phyloP scores from a whole-genome alignment of 2,113 vertebrate genomes.

The Barbus barbus region DNA sequence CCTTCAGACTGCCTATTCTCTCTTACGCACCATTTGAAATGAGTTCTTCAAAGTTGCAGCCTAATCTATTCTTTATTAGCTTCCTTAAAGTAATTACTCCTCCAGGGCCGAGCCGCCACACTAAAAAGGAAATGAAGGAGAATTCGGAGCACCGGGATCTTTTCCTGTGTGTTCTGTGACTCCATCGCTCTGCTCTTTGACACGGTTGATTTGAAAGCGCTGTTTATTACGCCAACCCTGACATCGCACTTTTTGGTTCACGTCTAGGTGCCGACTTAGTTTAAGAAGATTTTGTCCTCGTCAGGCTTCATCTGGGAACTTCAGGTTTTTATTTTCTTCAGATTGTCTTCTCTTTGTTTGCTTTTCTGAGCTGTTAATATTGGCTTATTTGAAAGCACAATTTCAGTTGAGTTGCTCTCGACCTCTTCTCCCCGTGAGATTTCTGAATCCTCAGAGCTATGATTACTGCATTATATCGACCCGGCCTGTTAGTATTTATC shows the following conservation, averaged over 20 bases:
- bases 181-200: not conserved
- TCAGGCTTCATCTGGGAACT: not conserved
- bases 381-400: not conserved
- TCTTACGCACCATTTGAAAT: constrained; percentile 51
- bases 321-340: not conserved
- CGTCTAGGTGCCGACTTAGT: not conserved
- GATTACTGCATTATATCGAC: constrained; percentile 45
- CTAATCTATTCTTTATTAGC: constrained; percentile 67
- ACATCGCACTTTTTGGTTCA: not conserved
- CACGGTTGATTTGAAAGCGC: not conserved
- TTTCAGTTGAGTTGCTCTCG: not conserved
- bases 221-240: not conserved
- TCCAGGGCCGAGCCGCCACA: constrained; percentile 45
- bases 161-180: not conserved
- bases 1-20: constrained; percentile 45
- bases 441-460: constrained; percentile 44
- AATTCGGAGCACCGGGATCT: constrained; percentile 12
- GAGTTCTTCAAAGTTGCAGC: constrained; percentile 60
- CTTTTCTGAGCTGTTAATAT: constrained; percentile 7
- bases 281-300: not conserved
- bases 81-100: constrained; percentile 64
- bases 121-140: constrained; percentile 52
- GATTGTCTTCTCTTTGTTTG: not conserved
- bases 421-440: constrained; percentile 11
- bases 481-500: constrained; percentile 44